Percentiles rank a stretch among this genome's conserved stretches.
phyloP scores from a whole-genome alignment of 2,113 vertebrate species.

The Cyanoramphus novaezelandiae region DNA sequence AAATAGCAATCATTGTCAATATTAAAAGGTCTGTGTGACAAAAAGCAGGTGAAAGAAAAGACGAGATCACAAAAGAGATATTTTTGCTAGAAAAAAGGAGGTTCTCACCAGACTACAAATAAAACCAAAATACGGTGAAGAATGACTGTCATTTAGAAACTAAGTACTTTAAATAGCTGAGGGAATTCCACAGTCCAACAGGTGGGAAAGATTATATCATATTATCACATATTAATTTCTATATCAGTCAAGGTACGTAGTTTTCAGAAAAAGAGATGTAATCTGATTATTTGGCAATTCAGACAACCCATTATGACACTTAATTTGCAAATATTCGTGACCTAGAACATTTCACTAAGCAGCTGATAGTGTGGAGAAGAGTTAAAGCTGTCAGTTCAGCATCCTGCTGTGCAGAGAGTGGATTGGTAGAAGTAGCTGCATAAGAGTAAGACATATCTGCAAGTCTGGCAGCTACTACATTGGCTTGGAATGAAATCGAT shows the following conservation, averaged over 20 bases:
- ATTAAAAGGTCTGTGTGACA: background rate
- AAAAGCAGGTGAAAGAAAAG: background rate
- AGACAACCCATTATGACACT: background rate
- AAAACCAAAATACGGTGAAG: background rate
- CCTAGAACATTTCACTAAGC: background rate
- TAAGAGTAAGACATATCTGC: background rate
- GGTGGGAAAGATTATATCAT: background rate
- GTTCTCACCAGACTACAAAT: background rate
- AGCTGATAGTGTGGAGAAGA: background rate
- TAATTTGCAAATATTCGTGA: background rate
- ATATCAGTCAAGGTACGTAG: fast-evolving
- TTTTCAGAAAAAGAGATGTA: background rate
- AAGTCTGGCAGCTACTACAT: background rate
- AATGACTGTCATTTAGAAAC: background rate
- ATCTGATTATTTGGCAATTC: constrained; percentile 1
- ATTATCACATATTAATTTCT: constrained; percentile 5
- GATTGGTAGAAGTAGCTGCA: background rate
- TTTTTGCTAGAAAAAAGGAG: background rate
- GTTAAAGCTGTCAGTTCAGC: background rate
- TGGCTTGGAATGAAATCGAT: background rate
- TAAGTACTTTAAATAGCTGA: background rate
- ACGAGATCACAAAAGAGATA: background rate
- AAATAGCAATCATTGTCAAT: background rate
- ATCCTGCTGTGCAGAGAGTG: background rate
- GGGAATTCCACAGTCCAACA: background rate